Evolutionary conservation across 92 coral and sea anemone species (phyloP).

Genomic region (Desmophyllum pertusum): DNA sequence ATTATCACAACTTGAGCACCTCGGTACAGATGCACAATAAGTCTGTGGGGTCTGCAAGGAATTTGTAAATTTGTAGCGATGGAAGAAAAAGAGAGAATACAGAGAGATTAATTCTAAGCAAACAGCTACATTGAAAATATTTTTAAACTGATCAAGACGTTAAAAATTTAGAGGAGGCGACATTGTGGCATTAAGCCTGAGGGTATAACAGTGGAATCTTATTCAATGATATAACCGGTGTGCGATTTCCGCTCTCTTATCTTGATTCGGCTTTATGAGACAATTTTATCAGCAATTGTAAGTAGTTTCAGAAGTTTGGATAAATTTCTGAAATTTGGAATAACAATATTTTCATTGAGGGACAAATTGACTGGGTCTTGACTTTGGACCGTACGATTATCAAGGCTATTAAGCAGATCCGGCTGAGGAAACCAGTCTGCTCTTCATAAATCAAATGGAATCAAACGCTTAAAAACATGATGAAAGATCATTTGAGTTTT

Average conservation of each 20-base stretch:
- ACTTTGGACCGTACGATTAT: neutral
- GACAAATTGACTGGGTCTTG: neutral
- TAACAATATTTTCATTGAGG: neutral
- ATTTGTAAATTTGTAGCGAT: neutral
- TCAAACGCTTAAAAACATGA: slow-evolving; percentile 1
- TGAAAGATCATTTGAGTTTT: neutral
- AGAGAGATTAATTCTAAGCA: neutral
- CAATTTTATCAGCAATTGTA: neutral
- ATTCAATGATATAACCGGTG: no score
- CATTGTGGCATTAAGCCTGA: no score
- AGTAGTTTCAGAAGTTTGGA: neutral
- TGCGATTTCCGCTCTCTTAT: no score
- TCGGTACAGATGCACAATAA: neutral
- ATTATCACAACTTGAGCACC: neutral
- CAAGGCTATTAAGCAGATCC: neutral
- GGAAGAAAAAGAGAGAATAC: no score
- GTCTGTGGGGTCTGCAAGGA: neutral
- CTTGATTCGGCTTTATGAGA: neutral
- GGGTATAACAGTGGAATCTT: no score
- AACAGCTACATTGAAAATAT: no score
- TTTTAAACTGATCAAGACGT: no score
- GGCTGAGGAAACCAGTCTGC: neutral
- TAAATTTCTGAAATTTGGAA: neutral
- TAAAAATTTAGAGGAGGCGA: neutral
- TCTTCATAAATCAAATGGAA: neutral